These are phyloP conservation scores for Unio delphinus DNA, from an alignment of 2,888 invertebrate species.

Conservation along the genomic window DNA sequence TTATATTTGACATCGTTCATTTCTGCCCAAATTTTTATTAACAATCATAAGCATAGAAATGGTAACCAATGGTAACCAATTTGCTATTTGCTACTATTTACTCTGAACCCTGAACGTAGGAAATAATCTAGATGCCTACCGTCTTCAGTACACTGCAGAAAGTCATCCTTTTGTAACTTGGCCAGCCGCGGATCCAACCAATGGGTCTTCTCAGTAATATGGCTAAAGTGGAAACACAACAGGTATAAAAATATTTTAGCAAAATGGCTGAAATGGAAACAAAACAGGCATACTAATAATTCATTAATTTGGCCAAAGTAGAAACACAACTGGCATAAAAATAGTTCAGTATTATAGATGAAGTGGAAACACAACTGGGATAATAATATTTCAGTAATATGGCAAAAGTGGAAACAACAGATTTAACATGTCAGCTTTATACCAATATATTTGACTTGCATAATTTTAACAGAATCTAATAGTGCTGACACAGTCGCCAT, in stretches of 20 bases:
- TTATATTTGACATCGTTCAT: too few relatives aligned
- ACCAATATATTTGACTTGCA: too few relatives aligned
- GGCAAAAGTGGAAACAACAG: slow-evolving; percentile 76
- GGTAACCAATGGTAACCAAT: too few relatives aligned
- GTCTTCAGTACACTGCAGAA: slow-evolving; percentile 82
- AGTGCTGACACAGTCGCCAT: too few relatives aligned
- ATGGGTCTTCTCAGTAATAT: slow-evolving; percentile 95
- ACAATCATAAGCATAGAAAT: too few relatives aligned
- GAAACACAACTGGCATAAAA: background rate
- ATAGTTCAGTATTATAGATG: slow-evolving; percentile 60
- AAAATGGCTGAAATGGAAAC: slow-evolving; percentile 82
- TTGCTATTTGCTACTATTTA: too few relatives aligned
- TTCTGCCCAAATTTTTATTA: too few relatives aligned
- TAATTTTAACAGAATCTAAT: too few relatives aligned
- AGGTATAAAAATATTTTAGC: slow-evolving; percentile 78
- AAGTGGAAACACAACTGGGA: slow-evolving; percentile 39
- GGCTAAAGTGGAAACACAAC: slow-evolving; percentile 76
- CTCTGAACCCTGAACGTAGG: too few relatives aligned
- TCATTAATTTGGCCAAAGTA: slow-evolving; percentile 90
- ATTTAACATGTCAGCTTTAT: background rate
- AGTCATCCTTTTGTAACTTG: slow-evolving; percentile 88
- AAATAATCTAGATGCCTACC: slow-evolving; percentile 53
- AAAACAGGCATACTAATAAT: slow-evolving; percentile 66
- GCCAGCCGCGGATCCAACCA: slow-evolving; percentile 96
- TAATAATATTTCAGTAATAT: slow-evolving; percentile 84